Evolutionary conservation across 2,888 invertebrate species (phyloP).

Genomic region (Sympetrum striolatum): DNA sequence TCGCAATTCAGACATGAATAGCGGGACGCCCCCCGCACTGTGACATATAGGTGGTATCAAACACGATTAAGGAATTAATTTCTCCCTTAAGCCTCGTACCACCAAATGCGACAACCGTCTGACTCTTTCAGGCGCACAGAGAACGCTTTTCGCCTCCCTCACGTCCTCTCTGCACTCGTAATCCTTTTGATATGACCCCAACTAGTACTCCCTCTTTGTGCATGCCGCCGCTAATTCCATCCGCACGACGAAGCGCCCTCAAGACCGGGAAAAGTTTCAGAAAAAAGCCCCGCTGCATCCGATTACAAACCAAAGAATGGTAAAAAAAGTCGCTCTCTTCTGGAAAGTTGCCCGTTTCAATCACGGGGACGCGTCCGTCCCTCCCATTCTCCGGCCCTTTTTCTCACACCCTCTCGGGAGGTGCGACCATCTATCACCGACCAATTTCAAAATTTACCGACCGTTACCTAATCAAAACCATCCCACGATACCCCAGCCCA

Average conservation of each 20-base stretch:
- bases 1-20: too few relatives aligned
- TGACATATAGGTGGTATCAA: too few relatives aligned
- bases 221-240: not conserved
- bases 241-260: not conserved
- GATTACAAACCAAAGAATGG: not conserved
- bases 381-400: not conserved
- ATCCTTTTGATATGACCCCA: not conserved
- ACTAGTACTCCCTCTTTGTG: not conserved
- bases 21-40: too few relatives aligned
- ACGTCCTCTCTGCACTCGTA: too few relatives aligned
- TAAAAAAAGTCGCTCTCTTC: not conserved
- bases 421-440: slow-evolving; percentile 21
- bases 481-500: not conserved
- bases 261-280: not conserved
- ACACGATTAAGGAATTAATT: too few relatives aligned
- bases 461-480: slow-evolving; percentile 5
- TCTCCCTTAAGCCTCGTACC: too few relatives aligned
- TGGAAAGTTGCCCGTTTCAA: not conserved
- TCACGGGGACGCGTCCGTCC: not conserved
- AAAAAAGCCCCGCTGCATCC: not conserved
- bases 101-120: too few relatives aligned
- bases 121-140: too few relatives aligned
- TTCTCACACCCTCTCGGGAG: not conserved
- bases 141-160: too few relatives aligned
- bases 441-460: slow-evolving; percentile 26